Percentiles rank a stretch among this genome's conserved stretches.
These are phyloP conservation scores for Chromis chromis DNA, from an alignment of 2,797 vertebrate species.

Conservation along the genomic window DNA sequence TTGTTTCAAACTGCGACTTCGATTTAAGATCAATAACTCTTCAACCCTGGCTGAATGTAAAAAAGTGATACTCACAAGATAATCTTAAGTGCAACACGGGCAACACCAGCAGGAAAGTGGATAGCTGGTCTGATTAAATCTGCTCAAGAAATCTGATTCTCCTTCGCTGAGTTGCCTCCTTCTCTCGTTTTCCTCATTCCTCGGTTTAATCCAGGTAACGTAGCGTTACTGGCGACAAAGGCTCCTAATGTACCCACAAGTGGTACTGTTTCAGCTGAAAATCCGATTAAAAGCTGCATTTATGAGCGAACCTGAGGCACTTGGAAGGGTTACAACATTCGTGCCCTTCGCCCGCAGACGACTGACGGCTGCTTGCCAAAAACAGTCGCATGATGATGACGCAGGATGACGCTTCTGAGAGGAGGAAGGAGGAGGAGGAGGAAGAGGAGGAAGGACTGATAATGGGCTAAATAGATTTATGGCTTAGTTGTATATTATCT, in stretches of 20 bases:
- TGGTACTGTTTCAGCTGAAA: not conserved
- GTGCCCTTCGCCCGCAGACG: slow-evolving; percentile 59
- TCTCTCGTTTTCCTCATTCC: slow-evolving; percentile 4
- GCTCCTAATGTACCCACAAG: rapidly evolving
- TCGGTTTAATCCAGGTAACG: not conserved
- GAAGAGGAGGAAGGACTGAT: not conserved
- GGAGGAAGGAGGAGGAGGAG: not conserved
- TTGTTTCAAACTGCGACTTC: too few species aligned
- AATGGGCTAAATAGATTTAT: not conserved
- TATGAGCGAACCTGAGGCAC: not conserved
- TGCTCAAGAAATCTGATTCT: slow-evolving; percentile 2
- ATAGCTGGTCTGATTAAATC: not conserved
- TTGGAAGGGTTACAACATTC: not conserved
- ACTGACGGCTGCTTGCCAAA: slow-evolving; percentile 4
- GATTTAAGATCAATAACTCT: too few species aligned
- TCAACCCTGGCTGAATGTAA: not conserved
- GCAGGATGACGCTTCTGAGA: not conserved
- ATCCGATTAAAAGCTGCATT: rapidly evolving
- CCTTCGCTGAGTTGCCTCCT: slow-evolving; percentile 6
- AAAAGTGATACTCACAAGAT: slow-evolving; percentile 53
- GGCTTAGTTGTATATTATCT: too few species aligned
- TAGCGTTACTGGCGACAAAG: not conserved
- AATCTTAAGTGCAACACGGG: not conserved
- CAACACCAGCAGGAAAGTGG: not conserved
- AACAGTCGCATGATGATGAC: slow-evolving; percentile 68